Evolutionary conservation across 2,113 vertebrate species (phyloP), one percentile per base, ranked within the genome.

Genomic region (Labrus mixtus): DNA sequence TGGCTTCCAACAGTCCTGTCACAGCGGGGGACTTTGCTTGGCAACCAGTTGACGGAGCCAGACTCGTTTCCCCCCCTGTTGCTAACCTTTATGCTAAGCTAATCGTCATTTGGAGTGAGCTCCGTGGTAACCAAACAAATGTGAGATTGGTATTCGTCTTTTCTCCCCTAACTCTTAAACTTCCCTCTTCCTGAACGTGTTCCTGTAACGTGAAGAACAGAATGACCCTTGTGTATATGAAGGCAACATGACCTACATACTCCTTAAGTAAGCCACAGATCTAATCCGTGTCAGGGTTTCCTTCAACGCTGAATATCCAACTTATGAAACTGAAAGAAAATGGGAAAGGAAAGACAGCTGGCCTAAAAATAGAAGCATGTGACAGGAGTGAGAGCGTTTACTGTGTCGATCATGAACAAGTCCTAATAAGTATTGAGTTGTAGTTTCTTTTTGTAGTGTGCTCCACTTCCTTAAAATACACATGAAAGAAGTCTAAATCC

Each of bases 381-480:
- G 75, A 81, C 46, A 58, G 13, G 13, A 53, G 48, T 2, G 36
- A 37, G 17, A 65, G 39, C 53, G 10, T 78, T 81, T 60, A 37
- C 73, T 16, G 72, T 72, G 81, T 63, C 76, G 62, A 17, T 78
- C 61, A 48, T 50, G 17, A 74, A 41, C 15, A 68, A n/a, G 17
- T 16, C 37, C 17, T 37, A 15, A 7, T 2, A 57, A 22, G 51
- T 9, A 1, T 12, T 22, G 57, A 43, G 22, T 59, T 29, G 56
- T 23, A 37, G 10, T 46, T 61, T 63, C 17, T 68, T 57, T 62
- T 50, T 20, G 8, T 36, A 53, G 64, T 43, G 1, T 60, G 67
- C 10, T 63, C 68, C n/a, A 15, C 1, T 70, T 84, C 53, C 86
- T 78, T 83, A 77, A 90, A 91, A 91, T 89, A 92, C 85, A 71